Evolutionary conservation across 35 echinoderm and acorn worm species (phyloP), one percentile per base, ranked within the genome.

Genomic region (Apostichopus japonicus): DNA sequence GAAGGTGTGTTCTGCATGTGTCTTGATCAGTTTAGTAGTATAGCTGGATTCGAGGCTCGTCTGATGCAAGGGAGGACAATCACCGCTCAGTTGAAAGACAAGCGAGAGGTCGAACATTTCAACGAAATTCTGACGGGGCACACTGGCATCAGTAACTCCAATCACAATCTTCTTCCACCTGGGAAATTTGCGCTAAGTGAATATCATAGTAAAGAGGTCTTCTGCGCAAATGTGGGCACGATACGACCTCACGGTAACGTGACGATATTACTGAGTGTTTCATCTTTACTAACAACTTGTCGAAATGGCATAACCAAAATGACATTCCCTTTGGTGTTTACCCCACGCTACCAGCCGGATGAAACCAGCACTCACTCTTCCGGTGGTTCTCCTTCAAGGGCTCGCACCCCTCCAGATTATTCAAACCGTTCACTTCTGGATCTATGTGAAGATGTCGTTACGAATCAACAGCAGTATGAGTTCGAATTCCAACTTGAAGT

Each of bases 401-500:
- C 83, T 75, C 25, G 87, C 54, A 88, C 2, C 16, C 62, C 44
- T 10, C 84, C 83, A 24, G 91, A 95, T 51, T 78, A 95, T 79
- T 77, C 92, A 6, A 81, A 82, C 53, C 25, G 91, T 54, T 95
- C 94, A 4, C 72, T 98, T 53, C 79, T 98, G 0, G 93, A 95
- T 72, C 76, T 99, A 11, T 94, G 93, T 13, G 95, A 96, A 51
- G 95, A 99, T 33, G 92, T 92, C 10, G 88, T 92, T 5, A 73
- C 71, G 8, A 99, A 96, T 72, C 86, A 78, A 16, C 76, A 93
- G 14, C 81, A 91, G 24, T 99, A 99, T 79, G 95, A 99, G 21
- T 99, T 99, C 94, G 95, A 95, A 87, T 99, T 99, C 90, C 97
- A 99, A 70, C 72, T 99, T 3, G 97, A 96, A 87, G 97, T 99